Base-by-base conservation (phyloP, 1,140 invertebrate species). In the Ceratina australensis region DNA sequence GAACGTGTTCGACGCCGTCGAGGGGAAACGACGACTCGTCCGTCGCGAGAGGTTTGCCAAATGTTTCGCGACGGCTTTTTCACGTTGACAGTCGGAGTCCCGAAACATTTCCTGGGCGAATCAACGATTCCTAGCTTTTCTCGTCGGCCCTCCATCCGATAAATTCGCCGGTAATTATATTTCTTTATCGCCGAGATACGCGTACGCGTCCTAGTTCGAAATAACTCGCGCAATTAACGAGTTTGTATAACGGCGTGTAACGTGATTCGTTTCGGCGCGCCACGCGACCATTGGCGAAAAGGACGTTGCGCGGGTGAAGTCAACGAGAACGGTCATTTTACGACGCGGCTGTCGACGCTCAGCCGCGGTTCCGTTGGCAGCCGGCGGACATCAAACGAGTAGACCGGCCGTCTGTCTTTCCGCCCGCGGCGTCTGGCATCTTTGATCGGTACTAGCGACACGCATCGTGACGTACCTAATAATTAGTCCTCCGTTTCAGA, bases 251-350 rank as follows among this genome's bases (percentile, higher is more conserved):
- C 49, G 18, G 28, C 22, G 61, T 63, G 49, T 61, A 63, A 77
- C 49, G 15, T 57, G 49, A 77, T 77, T 77, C 74, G 74, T 71
- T 52, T 26, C 47, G 66, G 64, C 72, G 73, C 52, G 65, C 26
- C 65, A 49, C 56, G 15, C 24, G 60, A 22, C 56, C 50, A 54
- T 33, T 47, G 59, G 33, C 33, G 33, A 42, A 42, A 42, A 42
- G 33, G 59, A 54, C 52, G 3, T 22, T 2, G 24, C 42, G 72
- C 28, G 22, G 50, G 33, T 7, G 26, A 28, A 12, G 63, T 13
- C 2, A 4, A 57, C 26, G 50, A 49, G 15, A 67, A 54, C 24
- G 57, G 64, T 59, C 54, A 69, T 60, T 78, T 72, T 54, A 78
- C 56, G 57, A 26, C n/a, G 59, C 61, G 71, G 7, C 42, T 57